phyloP scores from a whole-genome alignment of 2,113 vertebrate species.

The Prochilodus magdalenae region DNA sequence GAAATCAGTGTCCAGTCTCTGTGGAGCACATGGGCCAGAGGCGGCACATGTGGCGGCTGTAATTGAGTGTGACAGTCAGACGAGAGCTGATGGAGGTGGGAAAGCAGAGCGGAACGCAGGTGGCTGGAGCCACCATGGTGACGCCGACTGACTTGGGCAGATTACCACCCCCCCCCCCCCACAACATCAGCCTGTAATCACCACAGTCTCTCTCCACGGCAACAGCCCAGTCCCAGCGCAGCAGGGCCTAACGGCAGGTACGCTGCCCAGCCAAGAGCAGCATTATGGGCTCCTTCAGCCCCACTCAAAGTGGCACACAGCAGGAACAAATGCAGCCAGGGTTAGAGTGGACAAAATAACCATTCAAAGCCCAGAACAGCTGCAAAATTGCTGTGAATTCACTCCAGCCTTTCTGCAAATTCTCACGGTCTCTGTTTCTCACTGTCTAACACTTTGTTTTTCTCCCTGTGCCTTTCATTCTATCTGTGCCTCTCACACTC shows the following conservation, averaged over 20 bases:
- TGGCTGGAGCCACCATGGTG: conserved; percentile 29
- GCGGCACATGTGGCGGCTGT: conserved; percentile 12
- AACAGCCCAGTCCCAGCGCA: conserved; percentile 25
- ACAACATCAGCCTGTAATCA: conserved; percentile 44
- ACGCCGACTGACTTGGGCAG: not conserved
- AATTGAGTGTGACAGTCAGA: conserved; percentile 58
- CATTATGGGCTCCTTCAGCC: conserved; percentile 13
- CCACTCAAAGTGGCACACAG: not conserved
- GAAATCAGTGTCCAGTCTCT: conserved; percentile 23
- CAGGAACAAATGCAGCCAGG: not conserved
- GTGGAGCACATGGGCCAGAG: not conserved
- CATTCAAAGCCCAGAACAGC: conserved; percentile 9
- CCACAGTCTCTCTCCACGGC: conserved; percentile 5
- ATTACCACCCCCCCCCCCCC: conserved; percentile 36
- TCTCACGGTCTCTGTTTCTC: not conserved
- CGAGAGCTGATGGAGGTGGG: conserved; percentile 32
- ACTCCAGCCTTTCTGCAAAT: conserved; percentile 4
- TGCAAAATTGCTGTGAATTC: not conserved
- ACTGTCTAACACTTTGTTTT: not conserved
- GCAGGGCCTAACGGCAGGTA: not conserved
- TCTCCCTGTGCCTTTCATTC: not conserved
- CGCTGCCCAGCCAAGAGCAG: not conserved
- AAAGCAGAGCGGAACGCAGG: conserved; percentile 38
- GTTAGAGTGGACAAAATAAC: not conserved
- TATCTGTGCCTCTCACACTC: not conserved